phyloP scores from a whole-genome alignment of 2,113 vertebrate genomes.

The Gymnogyps californianus region DNA sequence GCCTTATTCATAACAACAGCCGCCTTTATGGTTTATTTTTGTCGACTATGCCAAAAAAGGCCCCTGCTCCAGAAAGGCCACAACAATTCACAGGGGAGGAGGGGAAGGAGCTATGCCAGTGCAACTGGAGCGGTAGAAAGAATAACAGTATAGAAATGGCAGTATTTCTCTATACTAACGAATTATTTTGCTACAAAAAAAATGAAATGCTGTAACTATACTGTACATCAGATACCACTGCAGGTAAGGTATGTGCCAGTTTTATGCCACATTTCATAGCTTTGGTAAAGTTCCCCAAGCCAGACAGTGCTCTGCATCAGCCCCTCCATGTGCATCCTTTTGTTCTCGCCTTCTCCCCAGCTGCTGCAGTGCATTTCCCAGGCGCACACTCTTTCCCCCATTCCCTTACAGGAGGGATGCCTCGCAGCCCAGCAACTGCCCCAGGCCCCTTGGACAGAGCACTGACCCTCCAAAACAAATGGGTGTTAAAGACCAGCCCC shows the following conservation, averaged over 20 bases:
- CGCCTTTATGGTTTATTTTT: conserved; percentile 59
- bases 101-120: neutral
- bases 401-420: neutral
- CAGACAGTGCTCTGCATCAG: neutral
- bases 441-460: neutral
- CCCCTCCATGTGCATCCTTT: neutral
- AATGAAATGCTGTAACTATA: neutral
- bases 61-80: conserved; percentile 52
- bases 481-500: neutral
- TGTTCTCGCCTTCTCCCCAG: fast-evolving
- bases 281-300: neutral
- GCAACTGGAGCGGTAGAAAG: neutral
- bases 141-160: neutral
- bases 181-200: neutral
- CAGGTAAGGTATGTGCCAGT: neutral
- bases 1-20: conserved; percentile 43
- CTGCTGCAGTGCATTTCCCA: neutral
- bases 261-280: neutral
- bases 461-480: neutral
- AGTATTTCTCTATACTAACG: neutral
- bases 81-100: conserved; percentile 34
- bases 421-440: neutral
- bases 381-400: too few species aligned
- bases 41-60: conserved; percentile 39
- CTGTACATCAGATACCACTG: neutral